Percentiles rank a stretch among this genome's conserved stretches.
Evolutionary conservation across 2,888 invertebrate species (phyloP).

Genomic region (Blomia tropicalis): DNA sequence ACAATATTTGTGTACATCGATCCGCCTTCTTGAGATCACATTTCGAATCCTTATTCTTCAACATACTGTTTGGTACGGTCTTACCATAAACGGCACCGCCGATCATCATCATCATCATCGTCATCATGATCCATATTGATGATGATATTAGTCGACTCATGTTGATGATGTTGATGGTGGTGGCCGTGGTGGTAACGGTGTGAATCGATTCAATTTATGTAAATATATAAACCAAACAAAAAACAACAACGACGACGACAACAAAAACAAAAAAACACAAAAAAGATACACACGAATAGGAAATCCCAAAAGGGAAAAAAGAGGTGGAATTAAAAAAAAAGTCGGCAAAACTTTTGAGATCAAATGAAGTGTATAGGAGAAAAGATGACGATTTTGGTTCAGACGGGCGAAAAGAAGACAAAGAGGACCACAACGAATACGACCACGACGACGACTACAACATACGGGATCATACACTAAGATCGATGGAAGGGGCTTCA

Average conservation of each 20-base stretch:
- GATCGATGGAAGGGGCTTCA: too few relatives aligned
- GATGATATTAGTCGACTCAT: neutral
- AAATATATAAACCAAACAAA: neutral
- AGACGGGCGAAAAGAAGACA: too few relatives aligned
- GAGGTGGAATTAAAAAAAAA: neutral
- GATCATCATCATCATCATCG: too few relatives aligned
- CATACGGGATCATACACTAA: too few relatives aligned
- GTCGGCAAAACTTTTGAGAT: too few relatives aligned
- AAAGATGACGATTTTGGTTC: too few relatives aligned
- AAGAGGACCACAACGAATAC: too few relatives aligned
- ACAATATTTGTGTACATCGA: conserved; percentile 22
- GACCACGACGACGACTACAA: too few relatives aligned
- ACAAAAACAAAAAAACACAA: neutral
- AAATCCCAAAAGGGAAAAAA: neutral
- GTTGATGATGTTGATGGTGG: neutral
- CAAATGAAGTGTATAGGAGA: too few relatives aligned
- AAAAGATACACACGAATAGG: neutral
- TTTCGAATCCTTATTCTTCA: conserved; percentile 9
- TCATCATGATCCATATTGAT: too few relatives aligned
- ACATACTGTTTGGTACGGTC: neutral
- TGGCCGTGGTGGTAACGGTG: conserved; percentile 9
- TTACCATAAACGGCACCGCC: neutral
- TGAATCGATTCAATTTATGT: neutral
- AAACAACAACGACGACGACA: neutral
- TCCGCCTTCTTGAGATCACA: conserved; percentile 23